Base-by-base conservation (phyloP, 2,888 invertebrate species). In the Trichopoda pennipes region DNA sequence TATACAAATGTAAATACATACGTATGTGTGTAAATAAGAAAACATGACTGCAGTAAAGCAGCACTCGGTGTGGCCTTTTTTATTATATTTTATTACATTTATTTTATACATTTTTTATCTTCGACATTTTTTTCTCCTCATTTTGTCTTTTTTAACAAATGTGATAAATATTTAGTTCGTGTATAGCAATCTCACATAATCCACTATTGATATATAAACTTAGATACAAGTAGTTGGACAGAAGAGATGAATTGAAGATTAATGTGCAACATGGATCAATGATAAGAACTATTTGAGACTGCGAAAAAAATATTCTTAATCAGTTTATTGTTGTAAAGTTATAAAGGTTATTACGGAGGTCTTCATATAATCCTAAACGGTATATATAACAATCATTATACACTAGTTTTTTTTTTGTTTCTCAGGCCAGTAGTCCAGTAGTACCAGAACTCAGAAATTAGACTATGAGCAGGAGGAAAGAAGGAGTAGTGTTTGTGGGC, bases 21-120 rank as follows among this genome's bases (percentile, higher is more conserved):
- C 12, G 0, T 44, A n/a, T 61, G 38, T 47, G 1, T 32, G n/a
- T 0, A n/a, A 38, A 49, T 17, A 47, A 7, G 32, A 49, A 44
- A 63, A n/a, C n/a, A 61, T 38, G 7, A n/a, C 10, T 23, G 44
- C 38, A 60, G 21, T 53, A 51, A 70, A 23, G 35, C 35, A 49
- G 58, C 70, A 38, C 69, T 64, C 80, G 73, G 83, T 83, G 83
- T 83, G 83, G 83, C 80, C 83, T 72, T 23, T 38, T 10, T 68
- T n/a, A 42, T 53, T 35, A 47, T 28, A 16, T 68, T 53, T 53
- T 35, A 47, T 28, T 61, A 10, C 44, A 28, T 28, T 28, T n/a
- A 23, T 44, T 61, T 72, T 72, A 60, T 61, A 47, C 35, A 51
- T 51, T 60, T 12, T 70, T 70, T 69, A 21, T 66, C 21, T 66